Conservation (phyloP, 2,113 vertebrate species). For the Pagrus major region DNA sequence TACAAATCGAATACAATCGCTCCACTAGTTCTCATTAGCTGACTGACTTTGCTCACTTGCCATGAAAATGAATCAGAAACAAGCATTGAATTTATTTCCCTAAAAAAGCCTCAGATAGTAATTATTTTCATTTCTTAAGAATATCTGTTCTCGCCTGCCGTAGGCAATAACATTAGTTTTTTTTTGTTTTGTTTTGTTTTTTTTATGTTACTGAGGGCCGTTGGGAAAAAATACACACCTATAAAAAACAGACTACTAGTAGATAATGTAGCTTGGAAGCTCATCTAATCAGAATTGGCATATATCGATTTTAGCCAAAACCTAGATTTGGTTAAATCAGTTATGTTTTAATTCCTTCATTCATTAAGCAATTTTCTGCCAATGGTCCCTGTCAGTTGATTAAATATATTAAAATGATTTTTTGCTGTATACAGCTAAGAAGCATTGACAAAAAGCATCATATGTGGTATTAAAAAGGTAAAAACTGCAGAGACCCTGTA, state of each 20-base stretch:
- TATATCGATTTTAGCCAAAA: not conserved
- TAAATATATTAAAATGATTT: not conserved
- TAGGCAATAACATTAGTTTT: not conserved
- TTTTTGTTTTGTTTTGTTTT: not conserved
- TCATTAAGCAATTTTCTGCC: not conserved
- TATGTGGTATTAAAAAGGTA: not conserved
- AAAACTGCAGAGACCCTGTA: not conserved
- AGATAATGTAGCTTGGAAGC: not conserved
- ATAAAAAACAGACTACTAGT: not conserved
- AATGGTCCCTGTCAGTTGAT: not conserved
- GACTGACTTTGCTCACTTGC: not conserved
- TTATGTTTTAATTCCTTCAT: not conserved
- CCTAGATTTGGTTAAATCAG: not conserved
- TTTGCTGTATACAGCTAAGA: not conserved
- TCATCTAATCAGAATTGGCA: not conserved
- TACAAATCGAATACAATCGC: not conserved
- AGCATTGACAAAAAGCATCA: not conserved
- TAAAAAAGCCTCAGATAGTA: not conserved
- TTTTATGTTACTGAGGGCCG: too few species aligned
- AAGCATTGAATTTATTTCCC: not conserved
- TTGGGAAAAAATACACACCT: not conserved
- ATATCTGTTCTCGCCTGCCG: not conserved
- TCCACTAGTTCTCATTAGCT: not conserved
- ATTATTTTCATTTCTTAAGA: too few species aligned
- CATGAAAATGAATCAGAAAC: not conserved